Evolutionary conservation across 2,888 invertebrate genomes (phyloP).

Genomic region (Chalcis sispes): DNA sequence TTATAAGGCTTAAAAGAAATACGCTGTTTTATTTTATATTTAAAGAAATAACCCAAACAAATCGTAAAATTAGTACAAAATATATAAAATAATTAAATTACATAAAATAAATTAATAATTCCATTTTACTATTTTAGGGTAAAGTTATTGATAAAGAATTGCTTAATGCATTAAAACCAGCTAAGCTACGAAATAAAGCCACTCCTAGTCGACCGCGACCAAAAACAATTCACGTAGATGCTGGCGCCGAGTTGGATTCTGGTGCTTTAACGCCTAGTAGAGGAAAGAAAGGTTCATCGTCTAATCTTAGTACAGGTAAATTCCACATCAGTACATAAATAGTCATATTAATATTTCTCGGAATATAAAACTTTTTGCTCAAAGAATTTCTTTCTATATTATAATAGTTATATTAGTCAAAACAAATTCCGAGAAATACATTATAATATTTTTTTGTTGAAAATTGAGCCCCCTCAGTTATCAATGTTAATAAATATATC

Average conservation of each 20-base stretch:
- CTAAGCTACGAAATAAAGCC: conserved; percentile 82
- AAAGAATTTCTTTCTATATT: conserved; percentile 5
- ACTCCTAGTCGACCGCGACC: conserved; percentile 84
- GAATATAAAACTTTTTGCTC: conserved; percentile 19
- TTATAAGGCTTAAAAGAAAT: background rate
- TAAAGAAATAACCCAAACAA: background rate
- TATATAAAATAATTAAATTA: conserved; percentile 7
- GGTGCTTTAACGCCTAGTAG: conserved; percentile 84
- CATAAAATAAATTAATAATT: background rate
- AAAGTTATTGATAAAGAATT: conserved; percentile 87
- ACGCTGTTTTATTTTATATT: no score
- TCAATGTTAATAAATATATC: conserved; percentile 38
- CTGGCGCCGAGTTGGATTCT: conserved; percentile 87
- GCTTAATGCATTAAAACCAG: conserved; percentile 80
- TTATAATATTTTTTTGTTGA: conserved; percentile 18
- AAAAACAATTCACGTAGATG: conserved; percentile 94
- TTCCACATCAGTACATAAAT: conserved; percentile 27
- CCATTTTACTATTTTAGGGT: conserved; percentile 80
- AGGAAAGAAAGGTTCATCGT: conserved; percentile 88
- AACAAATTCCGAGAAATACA: conserved; percentile 51
- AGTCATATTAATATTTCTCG: conserved; percentile 49
- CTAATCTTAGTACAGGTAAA: conserved; percentile 87
- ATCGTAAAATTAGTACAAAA: no score
- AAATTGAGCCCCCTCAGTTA: conserved; percentile 23
- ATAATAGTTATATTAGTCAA: background rate